These are phyloP conservation scores for Rhombomys opimus DNA, from an alignment of 2,113 vertebrate species.

Conservation along the genomic window DNA sequence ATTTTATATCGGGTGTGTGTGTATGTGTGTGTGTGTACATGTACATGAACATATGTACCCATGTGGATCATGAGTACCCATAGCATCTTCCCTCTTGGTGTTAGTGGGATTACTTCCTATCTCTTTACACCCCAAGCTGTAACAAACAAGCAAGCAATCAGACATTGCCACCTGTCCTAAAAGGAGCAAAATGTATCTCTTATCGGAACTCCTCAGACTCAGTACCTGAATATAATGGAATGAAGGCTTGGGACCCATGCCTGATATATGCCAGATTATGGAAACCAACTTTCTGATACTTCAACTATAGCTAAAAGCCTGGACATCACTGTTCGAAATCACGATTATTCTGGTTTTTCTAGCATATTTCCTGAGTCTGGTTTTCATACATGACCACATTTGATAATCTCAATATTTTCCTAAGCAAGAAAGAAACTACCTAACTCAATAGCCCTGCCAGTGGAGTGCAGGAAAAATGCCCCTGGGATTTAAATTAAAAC, in stretches of 20 bases:
- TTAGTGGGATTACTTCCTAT: not conserved
- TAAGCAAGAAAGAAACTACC: slow-evolving; percentile 79
- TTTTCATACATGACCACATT: slow-evolving; percentile 81
- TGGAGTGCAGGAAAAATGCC: slow-evolving; percentile 68
- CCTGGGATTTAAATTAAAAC: slow-evolving; percentile 79
- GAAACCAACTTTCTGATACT: slow-evolving; percentile 11
- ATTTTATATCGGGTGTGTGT: not conserved
- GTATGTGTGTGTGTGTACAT: not conserved
- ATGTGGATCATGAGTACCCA: not conserved
- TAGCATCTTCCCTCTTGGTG: not conserved
- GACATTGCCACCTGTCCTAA: not conserved
- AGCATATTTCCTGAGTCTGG: slow-evolving; percentile 78
- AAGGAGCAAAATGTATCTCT: not conserved
- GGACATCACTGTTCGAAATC: slow-evolving; percentile 76
- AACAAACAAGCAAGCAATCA: not conserved
- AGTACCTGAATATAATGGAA: not conserved
- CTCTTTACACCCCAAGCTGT: too few relatives aligned
- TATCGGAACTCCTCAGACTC: not conserved
- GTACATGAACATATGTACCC: not conserved
- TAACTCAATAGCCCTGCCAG: slow-evolving; percentile 81
- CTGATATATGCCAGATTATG: not conserved
- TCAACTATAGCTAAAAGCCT: not conserved
- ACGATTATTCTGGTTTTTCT: slow-evolving; percentile 75
- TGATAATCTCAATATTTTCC: slow-evolving; percentile 80
- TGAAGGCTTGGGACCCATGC: not conserved